Conservation (phyloP, 2,888 invertebrate genomes). For the Seira ritae region DNA sequence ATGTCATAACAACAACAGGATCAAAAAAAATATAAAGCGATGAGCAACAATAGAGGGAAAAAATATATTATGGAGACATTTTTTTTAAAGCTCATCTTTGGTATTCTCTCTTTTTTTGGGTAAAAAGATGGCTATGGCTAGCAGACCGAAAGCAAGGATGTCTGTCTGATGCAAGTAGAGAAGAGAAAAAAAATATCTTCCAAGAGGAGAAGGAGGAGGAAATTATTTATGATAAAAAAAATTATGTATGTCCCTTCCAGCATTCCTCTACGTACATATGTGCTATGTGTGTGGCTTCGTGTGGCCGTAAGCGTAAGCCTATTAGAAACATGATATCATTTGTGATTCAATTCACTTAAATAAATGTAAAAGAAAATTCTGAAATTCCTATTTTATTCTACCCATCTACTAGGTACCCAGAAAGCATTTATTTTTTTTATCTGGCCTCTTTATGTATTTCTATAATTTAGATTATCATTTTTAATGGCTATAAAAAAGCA, state of each 20-base stretch:
- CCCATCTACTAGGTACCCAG: not conserved
- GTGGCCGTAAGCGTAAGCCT: not conserved
- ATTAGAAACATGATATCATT: not conserved
- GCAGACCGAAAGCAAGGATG: not conserved
- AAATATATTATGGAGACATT: not conserved
- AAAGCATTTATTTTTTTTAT: not conserved
- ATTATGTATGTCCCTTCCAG: constrained; percentile 11
- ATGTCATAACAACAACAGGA: constrained; percentile 51
- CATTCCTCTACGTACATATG: not conserved
- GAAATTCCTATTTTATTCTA: too few relatives aligned
- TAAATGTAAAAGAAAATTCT: too few relatives aligned
- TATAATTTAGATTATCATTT: not conserved
- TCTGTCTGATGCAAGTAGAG: too few relatives aligned
- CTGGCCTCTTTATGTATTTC: too few relatives aligned
- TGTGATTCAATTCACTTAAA: not conserved
- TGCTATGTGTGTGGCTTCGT: too few relatives aligned
- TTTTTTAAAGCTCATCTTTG: not conserved
- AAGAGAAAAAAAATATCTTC: not conserved
- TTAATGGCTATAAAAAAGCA: not conserved
- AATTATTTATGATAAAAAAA: not conserved
- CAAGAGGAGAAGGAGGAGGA: too few relatives aligned
- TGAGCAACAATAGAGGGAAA: too few relatives aligned
- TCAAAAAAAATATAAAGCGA: not conserved
- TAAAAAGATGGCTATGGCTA: constrained; percentile 2
- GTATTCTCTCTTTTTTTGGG: constrained; percentile 24